Percentiles rank a stretch among this genome's conserved stretches.
Evolutionary conservation across 2,797 vertebrate genomes (phyloP).

Genomic region (Streptopelia turtur): DNA sequence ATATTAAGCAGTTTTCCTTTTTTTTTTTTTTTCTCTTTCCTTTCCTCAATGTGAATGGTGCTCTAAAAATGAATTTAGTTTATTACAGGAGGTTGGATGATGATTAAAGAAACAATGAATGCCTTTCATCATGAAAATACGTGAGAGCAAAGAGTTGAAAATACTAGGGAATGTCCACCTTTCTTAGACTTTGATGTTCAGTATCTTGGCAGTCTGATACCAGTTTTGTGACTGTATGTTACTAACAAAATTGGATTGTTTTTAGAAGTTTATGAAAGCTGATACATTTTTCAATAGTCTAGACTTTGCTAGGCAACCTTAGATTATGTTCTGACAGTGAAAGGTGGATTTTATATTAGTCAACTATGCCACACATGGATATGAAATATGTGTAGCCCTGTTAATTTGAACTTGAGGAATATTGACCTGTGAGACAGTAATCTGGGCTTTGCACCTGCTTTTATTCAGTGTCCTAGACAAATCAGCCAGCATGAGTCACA

Average conservation of each 20-base stretch:
- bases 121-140: neutral
- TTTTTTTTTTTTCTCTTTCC: neutral
- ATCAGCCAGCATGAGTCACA: neutral
- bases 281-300: conserved; percentile 21
- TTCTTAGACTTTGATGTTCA: conserved; percentile 14
- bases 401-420: neutral
- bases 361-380: neutral
- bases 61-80: neutral
- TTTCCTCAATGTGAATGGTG: neutral
- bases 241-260: neutral
- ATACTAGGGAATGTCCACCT: neutral
- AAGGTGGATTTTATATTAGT: neutral
- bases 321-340: neutral
- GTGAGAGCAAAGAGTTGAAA: neutral
- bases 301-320: neutral
- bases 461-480: neutral
- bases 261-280: conserved; percentile 5
- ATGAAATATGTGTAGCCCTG: neutral
- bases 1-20: neutral
- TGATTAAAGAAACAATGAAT: conserved; percentile 26
- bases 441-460: neutral
- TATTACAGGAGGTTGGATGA: neutral
- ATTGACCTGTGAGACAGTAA: neutral
- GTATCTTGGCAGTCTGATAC: neutral
- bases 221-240: neutral